A percentile compares a stretch with the other conserved stretches of the same genome.
These are phyloP conservation scores for Dreissena rostriformis DNA, from an alignment of 1,140 invertebrate genomes.

Conservation along the genomic window DNA sequence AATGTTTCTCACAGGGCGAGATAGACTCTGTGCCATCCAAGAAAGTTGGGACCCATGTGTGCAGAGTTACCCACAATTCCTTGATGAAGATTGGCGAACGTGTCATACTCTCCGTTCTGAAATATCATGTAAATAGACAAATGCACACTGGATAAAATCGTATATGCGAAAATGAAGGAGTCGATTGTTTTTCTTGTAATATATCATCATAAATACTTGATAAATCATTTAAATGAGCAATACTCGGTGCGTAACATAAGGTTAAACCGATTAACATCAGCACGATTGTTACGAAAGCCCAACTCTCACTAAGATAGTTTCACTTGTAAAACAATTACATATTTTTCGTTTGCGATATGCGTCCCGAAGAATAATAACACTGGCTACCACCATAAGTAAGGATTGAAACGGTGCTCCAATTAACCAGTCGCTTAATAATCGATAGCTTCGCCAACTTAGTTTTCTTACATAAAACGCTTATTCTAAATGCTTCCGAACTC, in stretches of 20 bases:
- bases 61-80: too few species aligned
- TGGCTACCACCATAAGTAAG: too few species aligned
- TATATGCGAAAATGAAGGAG: not conserved
- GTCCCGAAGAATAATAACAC: too few species aligned
- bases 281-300: too few species aligned
- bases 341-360: not conserved
- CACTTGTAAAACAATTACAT: too few species aligned
- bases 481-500: not conserved
- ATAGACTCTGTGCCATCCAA: constrained; percentile 63
- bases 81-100: constrained; percentile 24
- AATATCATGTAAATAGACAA: not conserved
- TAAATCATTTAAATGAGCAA: not conserved
- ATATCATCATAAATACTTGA: not conserved
- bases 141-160: not conserved
- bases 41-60: too few species aligned
- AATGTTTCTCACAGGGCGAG: constrained; percentile 61
- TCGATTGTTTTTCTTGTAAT: not conserved
- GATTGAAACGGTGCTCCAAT: not conserved
- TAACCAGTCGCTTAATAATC: not conserved
- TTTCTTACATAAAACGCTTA: not conserved
- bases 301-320: too few species aligned
- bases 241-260: too few species aligned
- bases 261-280: too few species aligned
- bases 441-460: not conserved
- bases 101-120: constrained; percentile 22